phyloP scores from a whole-genome alignment of 64 coral and sea anemone species.

The Actinia tenebrosa region DNA sequence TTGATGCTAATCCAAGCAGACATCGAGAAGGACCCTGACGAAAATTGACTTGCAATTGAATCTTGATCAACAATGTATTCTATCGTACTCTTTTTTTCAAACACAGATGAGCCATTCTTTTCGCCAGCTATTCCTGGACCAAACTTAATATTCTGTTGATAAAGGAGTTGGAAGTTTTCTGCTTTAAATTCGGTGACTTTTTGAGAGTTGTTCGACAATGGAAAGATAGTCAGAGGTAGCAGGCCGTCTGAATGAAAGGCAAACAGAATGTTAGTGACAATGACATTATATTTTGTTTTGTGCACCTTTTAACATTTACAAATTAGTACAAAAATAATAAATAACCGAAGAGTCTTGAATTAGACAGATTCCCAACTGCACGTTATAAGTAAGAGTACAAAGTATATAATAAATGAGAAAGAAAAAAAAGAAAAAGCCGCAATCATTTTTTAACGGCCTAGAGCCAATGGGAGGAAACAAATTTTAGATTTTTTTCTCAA shows the following conservation, averaged over 20 bases:
- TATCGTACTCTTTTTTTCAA: neutral
- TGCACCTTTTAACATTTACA: too few species aligned
- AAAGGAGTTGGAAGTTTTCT: neutral
- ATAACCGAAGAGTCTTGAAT: too few species aligned
- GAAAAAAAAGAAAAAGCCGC: too few species aligned
- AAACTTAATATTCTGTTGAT: neutral
- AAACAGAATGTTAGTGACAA: neutral
- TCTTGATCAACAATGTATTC: neutral
- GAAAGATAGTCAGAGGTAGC: neutral
- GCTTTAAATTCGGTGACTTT: neutral
- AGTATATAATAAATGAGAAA: too few species aligned
- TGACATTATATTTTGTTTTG: too few species aligned
- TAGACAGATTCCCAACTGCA: too few species aligned
- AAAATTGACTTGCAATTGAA: neutral
- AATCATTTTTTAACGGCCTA: too few species aligned
- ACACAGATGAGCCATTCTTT: slow-evolving; percentile 4
- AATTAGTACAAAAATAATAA: too few species aligned
- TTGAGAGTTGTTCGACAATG: neutral
- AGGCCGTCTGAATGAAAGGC: neutral
- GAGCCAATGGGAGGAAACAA: too few species aligned
- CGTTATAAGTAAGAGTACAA: too few species aligned
- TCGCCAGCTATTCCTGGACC: neutral
- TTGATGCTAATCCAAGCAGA: neutral
- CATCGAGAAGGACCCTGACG: neutral
- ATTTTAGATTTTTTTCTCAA: too few species aligned